Percentiles rank a stretch among this genome's conserved stretches.
phyloP scores from a whole-genome alignment of 2,797 vertebrate genomes.

The Xiphorhynchus erythropygius region DNA sequence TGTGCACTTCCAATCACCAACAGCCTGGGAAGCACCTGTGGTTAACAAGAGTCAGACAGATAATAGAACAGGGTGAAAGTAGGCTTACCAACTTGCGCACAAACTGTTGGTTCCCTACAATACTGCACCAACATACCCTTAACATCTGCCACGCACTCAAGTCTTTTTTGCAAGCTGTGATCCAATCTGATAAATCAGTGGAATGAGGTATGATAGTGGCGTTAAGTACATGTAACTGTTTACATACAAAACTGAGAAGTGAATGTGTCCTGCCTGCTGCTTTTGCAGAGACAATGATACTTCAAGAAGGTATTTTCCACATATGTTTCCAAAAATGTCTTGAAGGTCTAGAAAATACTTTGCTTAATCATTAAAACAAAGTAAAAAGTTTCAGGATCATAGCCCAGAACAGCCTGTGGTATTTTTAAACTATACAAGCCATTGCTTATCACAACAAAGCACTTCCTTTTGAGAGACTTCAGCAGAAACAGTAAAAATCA shows the following conservation, averaged over 20 bases:
- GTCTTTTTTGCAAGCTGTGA: background rate
- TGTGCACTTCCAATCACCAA: background rate
- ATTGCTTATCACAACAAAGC: conserved; percentile 14
- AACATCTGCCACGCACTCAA: background rate
- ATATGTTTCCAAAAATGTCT: background rate
- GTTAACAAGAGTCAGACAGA: background rate
- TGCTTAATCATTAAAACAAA: background rate
- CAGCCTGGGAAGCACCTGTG: background rate
- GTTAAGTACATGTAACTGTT: background rate
- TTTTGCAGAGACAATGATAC: background rate
- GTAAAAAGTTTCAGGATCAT: background rate
- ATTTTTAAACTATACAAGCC: conserved; percentile 25
- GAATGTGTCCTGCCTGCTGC: background rate
- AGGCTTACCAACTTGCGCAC: background rate
- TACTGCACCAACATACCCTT: background rate
- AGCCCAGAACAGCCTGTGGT: background rate
- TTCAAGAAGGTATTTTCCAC: conserved; percentile 18
- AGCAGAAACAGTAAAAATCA: conserved; percentile 9
- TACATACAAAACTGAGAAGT: background rate
- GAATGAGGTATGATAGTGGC: background rate
- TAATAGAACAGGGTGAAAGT: background rate
- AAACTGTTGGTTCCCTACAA: accelerated
- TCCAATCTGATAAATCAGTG: background rate
- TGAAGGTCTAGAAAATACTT: background rate
- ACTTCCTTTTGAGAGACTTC: conserved; percentile 1